These are phyloP conservation scores for Galaxea fascicularis DNA, from an alignment of 92 coral and sea anemone species.

Conservation along the genomic window DNA sequence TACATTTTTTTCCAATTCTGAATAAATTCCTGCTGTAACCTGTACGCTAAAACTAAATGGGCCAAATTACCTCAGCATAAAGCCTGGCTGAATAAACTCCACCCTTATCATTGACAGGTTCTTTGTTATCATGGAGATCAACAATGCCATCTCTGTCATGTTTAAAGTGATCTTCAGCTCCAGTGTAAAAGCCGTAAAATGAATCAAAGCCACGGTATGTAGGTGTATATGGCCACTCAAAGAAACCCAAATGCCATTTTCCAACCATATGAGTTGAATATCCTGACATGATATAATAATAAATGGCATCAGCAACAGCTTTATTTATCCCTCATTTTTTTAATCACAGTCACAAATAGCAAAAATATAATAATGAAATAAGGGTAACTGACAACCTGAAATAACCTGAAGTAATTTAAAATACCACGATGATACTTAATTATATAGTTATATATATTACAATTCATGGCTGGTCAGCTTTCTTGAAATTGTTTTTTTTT, in stretches of 20 bases:
- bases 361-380: no score
- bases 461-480: no score
- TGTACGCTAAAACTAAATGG: no score
- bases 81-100: constrained; percentile 65
- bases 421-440: no score
- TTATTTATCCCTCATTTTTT: neutral
- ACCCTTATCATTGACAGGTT: constrained; percentile 53
- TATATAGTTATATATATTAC: no score
- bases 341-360: neutral
- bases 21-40: neutral
- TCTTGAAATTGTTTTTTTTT: no score
- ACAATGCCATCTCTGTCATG: constrained; percentile 48
- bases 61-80: constrained; percentile 48
- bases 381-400: no score
- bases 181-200: constrained; percentile 65
- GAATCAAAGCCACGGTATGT: constrained; percentile 77
- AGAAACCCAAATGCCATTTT: constrained; percentile 66
- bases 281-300: constrained; percentile 26
- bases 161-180: constrained; percentile 66
- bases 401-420: no score
- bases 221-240: constrained; percentile 76
- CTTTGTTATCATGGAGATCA: constrained; percentile 62
- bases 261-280: constrained; percentile 71
- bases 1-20: neutral
- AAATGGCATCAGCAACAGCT: neutral